Evolutionary conservation across 2,797 vertebrate species (phyloP).

Genomic region (Hafferia zeledoni): DNA sequence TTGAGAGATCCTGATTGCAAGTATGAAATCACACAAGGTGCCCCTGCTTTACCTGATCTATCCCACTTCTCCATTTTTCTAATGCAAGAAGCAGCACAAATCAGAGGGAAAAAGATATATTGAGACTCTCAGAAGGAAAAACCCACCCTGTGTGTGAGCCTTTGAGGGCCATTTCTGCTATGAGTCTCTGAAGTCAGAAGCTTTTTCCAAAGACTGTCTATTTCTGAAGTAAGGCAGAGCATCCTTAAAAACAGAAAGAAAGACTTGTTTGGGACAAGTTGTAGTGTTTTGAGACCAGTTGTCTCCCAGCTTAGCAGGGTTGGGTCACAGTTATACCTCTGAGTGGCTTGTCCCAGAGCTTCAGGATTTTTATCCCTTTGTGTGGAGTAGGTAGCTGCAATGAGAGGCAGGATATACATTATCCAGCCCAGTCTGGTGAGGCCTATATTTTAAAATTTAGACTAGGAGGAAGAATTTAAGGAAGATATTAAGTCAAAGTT

Average conservation of each 20-base stretch:
- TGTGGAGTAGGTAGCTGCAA: neutral
- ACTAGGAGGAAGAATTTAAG: neutral
- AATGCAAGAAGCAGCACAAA: neutral
- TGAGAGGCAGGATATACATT: neutral
- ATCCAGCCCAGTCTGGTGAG: neutral
- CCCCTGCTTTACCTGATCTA: neutral
- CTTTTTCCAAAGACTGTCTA: neutral
- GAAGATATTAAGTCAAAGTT: neutral
- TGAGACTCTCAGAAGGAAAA: neutral
- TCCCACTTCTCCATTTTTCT: neutral
- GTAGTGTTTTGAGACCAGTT: neutral
- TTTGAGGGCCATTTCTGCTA: neutral
- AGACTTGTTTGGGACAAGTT: neutral
- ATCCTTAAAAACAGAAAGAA: neutral
- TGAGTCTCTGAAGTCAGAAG: neutral
- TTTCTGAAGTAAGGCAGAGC: neutral
- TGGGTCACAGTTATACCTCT: neutral
- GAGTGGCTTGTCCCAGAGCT: neutral
- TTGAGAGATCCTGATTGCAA: neutral
- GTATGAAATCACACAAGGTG: neutral
- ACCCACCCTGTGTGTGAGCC: neutral
- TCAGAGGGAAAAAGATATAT: neutral
- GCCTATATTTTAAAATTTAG: neutral
- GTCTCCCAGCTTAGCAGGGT: neutral
- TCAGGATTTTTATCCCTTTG: neutral